These are phyloP conservation scores for Beroe ovata DNA, from an alignment of 37 sponge, comb jelly and placozoan genomes.

Conservation along the genomic window DNA sequence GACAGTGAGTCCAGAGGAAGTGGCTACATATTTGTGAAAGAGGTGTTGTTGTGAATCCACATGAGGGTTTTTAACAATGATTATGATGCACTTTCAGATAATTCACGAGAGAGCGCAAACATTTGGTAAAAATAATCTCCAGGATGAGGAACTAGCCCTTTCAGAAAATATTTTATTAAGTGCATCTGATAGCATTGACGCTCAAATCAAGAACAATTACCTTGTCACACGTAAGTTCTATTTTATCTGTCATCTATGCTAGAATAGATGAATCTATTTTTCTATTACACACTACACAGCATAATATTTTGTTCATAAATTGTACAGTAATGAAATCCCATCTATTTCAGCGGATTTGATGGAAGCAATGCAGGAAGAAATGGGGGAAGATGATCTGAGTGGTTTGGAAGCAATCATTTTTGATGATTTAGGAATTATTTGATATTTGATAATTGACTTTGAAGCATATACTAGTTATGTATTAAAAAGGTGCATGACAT, in stretches of 20 bases:
- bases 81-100: too few relatives aligned
- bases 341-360: neutral
- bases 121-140: neutral
- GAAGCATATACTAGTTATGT: too few relatives aligned
- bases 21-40: too few relatives aligned
- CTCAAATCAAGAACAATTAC: neutral
- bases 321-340: too few relatives aligned
- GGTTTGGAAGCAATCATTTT: neutral
- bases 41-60: too few relatives aligned
- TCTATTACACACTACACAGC: too few relatives aligned
- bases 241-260: neutral
- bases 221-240: neutral
- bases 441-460: too few relatives aligned
- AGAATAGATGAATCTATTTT: too few relatives aligned
- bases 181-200: neutral
- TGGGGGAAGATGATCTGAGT: neutral
- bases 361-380: neutral
- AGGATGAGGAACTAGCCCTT: neutral
- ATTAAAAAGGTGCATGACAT: too few relatives aligned
- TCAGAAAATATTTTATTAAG: neutral
- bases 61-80: too few relatives aligned
- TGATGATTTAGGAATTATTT: neutral
- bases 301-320: too few relatives aligned
- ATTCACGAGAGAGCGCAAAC: neutral
- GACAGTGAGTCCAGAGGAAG: too few relatives aligned